Evolutionary conservation across 2,113 vertebrate genomes (phyloP).

Genomic region (Raja brachyura): DNA sequence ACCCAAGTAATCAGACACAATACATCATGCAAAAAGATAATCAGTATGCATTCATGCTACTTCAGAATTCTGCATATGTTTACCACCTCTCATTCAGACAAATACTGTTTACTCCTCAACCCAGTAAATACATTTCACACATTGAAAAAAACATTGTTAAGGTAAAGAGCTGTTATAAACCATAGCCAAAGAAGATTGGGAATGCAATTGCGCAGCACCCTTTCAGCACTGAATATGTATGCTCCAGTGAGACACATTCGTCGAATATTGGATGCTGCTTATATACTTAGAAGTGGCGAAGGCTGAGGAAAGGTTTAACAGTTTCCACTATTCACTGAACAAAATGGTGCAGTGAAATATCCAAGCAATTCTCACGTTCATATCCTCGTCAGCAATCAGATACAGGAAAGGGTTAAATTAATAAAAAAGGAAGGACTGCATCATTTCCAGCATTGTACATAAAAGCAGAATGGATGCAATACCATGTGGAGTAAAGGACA

Average conservation of each 20-base stretch:
- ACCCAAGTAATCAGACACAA: constrained; percentile 35
- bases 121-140: constrained; percentile 4
- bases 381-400: too few species aligned
- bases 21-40: constrained; percentile 31
- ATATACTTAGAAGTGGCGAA: not conserved
- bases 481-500: constrained; percentile 29
- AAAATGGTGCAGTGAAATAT: not conserved
- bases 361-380: not conserved
- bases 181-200: not conserved
- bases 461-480: constrained; percentile 33
- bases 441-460: constrained; percentile 14
- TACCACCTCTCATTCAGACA: constrained; percentile 33
- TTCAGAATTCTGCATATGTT: constrained; percentile 24
- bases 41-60: constrained; percentile 24
- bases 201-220: not conserved
- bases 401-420: constrained; percentile 6
- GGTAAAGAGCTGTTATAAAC: constrained; percentile 5
- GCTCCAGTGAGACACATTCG: not conserved
- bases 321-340: not conserved
- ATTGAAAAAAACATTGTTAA: constrained; percentile 1
- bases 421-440: not conserved
- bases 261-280: not conserved
- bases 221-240: not conserved
- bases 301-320: not conserved
- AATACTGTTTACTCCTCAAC: constrained; percentile 24